Base-by-base conservation (phyloP, 2,888 invertebrate genomes). In the Leucania comma region DNA sequence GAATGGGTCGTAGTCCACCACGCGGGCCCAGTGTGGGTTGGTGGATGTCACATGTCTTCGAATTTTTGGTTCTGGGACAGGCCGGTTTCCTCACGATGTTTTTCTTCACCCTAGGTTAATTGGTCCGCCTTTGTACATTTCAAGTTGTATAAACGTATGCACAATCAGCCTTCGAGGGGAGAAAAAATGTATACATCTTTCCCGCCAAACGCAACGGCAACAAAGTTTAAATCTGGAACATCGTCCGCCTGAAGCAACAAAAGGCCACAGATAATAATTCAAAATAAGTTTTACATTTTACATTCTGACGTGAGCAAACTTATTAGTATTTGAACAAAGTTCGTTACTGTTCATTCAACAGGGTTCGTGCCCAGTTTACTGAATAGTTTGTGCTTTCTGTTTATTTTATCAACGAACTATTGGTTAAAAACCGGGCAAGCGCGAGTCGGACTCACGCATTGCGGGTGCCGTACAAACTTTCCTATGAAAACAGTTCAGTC, bases 311-410 rank as follows among this genome's bases (percentile, higher is more conserved):
- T 60, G 26, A 38, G 50, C 71, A 51, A 80, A 69, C 75, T 70
- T 63, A 65, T 78, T 75, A 38, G 75, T 66, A 62, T 56, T 56
- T 64, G 12, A 53, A 61, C 78, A 78, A 57, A 65, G 77, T 74
- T 78, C 68, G 68, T 77, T 78, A 74, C 60, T 53, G 63, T 54
- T 78, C 58, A 62, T 77, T 78, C 77, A 73, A 32, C 53, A 53
- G 20, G 20, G n/a, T 26, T 51, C 77, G 77, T 77, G 79, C 35
- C 26, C 3, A 26, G n/a, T 51, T 58, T 58, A 61, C 46, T 29
- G 32, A 78, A 74, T 59, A 78, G 53, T 64, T 67, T 20, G 22
- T 12, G 32, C 46, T 38, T 62, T 73, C 68, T 68, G 60, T 77
- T 78, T 73, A 64, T 29, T 50, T 53, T 68, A 22, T 50, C 32